Conservation (phyloP, 2,888 invertebrate genomes). For the Drosophila pseudotalamancana region DNA sequence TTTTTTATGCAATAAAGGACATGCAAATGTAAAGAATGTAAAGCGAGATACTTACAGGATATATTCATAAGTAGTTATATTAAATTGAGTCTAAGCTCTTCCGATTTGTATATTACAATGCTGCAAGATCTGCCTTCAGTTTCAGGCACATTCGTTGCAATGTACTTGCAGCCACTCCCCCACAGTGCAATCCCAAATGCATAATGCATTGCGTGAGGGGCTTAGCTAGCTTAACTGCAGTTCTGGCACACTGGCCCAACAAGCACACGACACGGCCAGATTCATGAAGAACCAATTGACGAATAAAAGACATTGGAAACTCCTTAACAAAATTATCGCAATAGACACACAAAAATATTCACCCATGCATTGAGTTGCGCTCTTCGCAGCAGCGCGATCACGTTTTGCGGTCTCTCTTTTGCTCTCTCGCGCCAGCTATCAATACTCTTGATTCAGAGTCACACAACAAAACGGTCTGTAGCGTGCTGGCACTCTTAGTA, state of each 20-base stretch:
- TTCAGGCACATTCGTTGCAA: too few species aligned
- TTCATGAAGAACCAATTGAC: background rate
- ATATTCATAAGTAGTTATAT: too few species aligned
- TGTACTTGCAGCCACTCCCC: background rate
- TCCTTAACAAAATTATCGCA: background rate
- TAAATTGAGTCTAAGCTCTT: too few species aligned
- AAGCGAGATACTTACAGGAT: too few species aligned
- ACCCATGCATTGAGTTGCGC: background rate
- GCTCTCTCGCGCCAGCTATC: background rate
- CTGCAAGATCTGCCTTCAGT: too few species aligned
- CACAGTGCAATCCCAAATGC: background rate
- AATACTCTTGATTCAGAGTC: conserved; percentile 3
- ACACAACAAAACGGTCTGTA: conserved; percentile 22
- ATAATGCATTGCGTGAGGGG: background rate
- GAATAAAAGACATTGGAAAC: background rate
- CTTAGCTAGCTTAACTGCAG: background rate
- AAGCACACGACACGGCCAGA: background rate
- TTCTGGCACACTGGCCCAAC: background rate
- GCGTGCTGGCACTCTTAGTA: conserved; percentile 38
- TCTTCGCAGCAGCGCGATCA: background rate
- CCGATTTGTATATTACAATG: too few species aligned
- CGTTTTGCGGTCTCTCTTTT: background rate
- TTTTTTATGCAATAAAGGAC: too few species aligned
- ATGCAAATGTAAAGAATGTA: too few species aligned
- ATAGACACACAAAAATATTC: background rate